Evolutionary conservation across 2,888 invertebrate genomes (phyloP).

Genomic region (Copidosoma aretas): DNA sequence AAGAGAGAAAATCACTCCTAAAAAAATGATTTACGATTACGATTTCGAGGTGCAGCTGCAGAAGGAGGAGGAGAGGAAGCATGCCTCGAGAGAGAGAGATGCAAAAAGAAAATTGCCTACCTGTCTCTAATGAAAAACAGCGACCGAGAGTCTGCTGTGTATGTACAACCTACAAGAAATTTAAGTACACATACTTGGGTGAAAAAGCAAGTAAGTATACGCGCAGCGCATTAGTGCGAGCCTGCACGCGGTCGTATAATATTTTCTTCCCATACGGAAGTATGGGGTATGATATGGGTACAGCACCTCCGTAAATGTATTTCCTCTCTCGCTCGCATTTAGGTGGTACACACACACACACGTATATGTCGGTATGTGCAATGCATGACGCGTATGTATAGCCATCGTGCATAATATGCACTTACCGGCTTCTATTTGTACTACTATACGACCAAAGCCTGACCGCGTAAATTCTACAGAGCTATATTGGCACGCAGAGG

Average conservation of each 20-base stretch:
- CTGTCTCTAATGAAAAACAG: not conserved
- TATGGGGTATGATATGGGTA: not conserved
- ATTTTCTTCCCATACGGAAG: constrained; percentile 24
- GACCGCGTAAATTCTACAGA: too few relatives aligned
- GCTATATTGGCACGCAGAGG: too few relatives aligned
- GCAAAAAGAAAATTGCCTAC: not conserved
- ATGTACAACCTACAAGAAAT: not conserved
- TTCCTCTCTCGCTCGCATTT: too few relatives aligned
- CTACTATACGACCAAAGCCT: too few relatives aligned
- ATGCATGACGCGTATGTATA: too few relatives aligned
- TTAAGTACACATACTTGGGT: not conserved
- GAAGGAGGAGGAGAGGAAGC: not conserved
- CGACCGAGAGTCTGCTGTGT: not conserved
- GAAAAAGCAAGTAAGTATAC: too few relatives aligned
- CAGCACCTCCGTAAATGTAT: too few relatives aligned
- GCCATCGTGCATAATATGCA: too few relatives aligned
- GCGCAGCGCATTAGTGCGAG: not conserved
- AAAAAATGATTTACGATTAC: not conserved
- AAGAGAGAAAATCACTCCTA: not conserved
- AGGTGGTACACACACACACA: too few relatives aligned
- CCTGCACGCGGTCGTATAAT: constrained; percentile 8
- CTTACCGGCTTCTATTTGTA: too few relatives aligned
- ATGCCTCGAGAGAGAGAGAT: not conserved
- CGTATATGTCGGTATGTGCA: too few relatives aligned
- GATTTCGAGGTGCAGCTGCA: not conserved